Conservation (phyloP, 1,140 invertebrate species). For the Danaus plexippus region DNA sequence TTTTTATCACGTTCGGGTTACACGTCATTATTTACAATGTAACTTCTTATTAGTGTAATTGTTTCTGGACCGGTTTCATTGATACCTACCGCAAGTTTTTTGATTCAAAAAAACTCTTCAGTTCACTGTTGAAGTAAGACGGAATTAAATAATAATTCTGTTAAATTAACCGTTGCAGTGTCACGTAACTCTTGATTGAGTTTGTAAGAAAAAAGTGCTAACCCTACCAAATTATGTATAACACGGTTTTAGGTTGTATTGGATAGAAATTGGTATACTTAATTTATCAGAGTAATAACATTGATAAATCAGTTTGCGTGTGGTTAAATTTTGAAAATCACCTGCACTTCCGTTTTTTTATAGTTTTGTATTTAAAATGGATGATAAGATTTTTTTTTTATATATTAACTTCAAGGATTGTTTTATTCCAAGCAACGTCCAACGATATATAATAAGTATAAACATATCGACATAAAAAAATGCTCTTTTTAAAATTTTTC, state of each 20-base stretch:
- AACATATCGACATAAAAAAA: no score
- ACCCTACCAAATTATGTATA: constrained; percentile 23
- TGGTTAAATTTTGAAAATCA: constrained; percentile 34
- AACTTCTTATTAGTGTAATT: constrained; percentile 42
- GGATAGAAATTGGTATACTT: constrained; percentile 25
- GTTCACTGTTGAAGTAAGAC: constrained; percentile 27
- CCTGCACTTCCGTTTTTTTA: constrained; percentile 46
- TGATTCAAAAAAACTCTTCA: constrained; percentile 30
- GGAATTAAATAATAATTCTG: constrained; percentile 45
- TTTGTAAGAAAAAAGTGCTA: constrained; percentile 29
- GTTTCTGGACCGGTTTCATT: constrained; percentile 23
- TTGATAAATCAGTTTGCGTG: constrained; percentile 35
- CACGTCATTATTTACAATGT: constrained; percentile 50
- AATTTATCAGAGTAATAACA: constrained; percentile 11
- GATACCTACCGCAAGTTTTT: constrained; percentile 46
- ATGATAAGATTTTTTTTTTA: constrained; percentile 37
- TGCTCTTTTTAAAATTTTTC: no score
- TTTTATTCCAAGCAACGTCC: no score
- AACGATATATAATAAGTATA: no score
- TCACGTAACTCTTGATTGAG: constrained; percentile 45
- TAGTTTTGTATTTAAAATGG: constrained; percentile 32
- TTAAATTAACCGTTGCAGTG: constrained; percentile 50
- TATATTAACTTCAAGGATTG: constrained; percentile 5
- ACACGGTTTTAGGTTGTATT: constrained; percentile 21
- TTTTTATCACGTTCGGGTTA: constrained; percentile 50